Percentiles rank a stretch among this genome's conserved stretches.
Evolutionary conservation across 2,113 vertebrate genomes (phyloP).

Genomic region (Cisticola juncidis): DNA sequence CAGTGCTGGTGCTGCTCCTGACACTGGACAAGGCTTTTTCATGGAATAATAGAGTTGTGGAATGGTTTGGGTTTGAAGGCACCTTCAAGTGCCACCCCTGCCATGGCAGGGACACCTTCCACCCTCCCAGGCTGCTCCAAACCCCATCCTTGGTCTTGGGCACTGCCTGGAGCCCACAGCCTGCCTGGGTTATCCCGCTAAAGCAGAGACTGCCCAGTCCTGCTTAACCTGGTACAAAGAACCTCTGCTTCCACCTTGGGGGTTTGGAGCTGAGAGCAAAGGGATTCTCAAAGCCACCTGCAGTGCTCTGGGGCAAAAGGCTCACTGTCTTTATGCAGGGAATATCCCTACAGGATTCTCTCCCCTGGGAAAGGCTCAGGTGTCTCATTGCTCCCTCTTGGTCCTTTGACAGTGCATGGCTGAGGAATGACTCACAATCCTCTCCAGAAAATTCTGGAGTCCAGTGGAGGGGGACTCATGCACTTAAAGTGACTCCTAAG

Average conservation of each 20-base stretch:
- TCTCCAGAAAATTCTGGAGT: background rate
- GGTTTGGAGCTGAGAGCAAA: background rate
- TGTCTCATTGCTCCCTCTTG: background rate
- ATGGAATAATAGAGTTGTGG: background rate
- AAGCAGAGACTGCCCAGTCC: background rate
- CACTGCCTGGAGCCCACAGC: background rate
- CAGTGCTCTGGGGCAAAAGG: background rate
- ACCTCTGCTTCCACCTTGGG: background rate
- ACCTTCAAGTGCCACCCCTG: too few species aligned
- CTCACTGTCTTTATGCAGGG: background rate
- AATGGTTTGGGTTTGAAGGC: background rate
- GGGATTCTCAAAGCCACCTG: background rate
- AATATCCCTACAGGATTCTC: background rate
- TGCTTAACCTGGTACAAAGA: background rate
- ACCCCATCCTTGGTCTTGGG: background rate
- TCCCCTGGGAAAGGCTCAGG: background rate
- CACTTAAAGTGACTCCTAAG: background rate
- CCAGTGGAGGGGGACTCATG: background rate
- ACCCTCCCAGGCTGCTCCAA: background rate
- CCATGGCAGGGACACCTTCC: background rate
- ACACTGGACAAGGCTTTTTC: background rate
- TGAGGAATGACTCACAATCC: background rate
- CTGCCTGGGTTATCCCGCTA: background rate
- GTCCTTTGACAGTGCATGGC: background rate
- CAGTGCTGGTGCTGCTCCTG: background rate